Evolutionary conservation across 2,797 vertebrate species (phyloP).

Genomic region (Labeo calbasu): DNA sequence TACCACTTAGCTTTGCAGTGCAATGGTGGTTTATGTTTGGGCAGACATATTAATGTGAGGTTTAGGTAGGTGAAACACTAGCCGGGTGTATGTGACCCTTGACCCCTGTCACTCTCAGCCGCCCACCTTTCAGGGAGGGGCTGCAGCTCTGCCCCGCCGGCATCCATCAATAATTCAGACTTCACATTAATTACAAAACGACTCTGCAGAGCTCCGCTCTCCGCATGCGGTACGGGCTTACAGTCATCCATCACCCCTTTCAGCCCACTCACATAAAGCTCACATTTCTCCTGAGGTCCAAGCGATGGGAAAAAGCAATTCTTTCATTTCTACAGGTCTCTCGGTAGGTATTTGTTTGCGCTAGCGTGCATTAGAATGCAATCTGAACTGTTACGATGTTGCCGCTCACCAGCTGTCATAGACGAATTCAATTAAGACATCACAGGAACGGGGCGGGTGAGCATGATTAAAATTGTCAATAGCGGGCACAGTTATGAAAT

Average conservation of each 20-base stretch:
- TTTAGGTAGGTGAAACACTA: background rate
- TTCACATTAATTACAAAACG: slow-evolving; percentile 53
- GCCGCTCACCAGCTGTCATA: slow-evolving; percentile 38
- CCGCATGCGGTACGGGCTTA: background rate
- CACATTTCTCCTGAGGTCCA: slow-evolving; percentile 46
- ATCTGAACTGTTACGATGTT: slow-evolving; percentile 6
- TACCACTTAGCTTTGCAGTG: background rate
- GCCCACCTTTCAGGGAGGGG: background rate
- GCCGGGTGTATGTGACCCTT: slow-evolving; percentile 6
- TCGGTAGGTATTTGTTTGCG: slow-evolving; percentile 5
- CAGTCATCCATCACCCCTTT: slow-evolving; percentile 51
- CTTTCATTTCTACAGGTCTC: slow-evolving; percentile 31
- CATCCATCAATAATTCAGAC: slow-evolving; percentile 55
- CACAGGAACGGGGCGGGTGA: background rate
- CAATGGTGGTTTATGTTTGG: background rate
- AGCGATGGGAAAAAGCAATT: slow-evolving; percentile 16
- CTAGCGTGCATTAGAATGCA: background rate
- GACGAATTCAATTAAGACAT: slow-evolving; percentile 49
- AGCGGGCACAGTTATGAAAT: slow-evolving; percentile 34
- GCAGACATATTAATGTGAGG: background rate
- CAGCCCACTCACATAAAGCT: slow-evolving; percentile 34
- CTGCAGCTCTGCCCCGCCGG: background rate
- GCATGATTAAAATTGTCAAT: slow-evolving; percentile 48
- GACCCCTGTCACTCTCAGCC: slow-evolving; percentile 23
- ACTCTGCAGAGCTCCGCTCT: slow-evolving; percentile 27